Evolutionary conservation across 1,140 invertebrate species (phyloP), one percentile per base, ranked within the genome.

Genomic region (Chrysomallon squamiferum): DNA sequence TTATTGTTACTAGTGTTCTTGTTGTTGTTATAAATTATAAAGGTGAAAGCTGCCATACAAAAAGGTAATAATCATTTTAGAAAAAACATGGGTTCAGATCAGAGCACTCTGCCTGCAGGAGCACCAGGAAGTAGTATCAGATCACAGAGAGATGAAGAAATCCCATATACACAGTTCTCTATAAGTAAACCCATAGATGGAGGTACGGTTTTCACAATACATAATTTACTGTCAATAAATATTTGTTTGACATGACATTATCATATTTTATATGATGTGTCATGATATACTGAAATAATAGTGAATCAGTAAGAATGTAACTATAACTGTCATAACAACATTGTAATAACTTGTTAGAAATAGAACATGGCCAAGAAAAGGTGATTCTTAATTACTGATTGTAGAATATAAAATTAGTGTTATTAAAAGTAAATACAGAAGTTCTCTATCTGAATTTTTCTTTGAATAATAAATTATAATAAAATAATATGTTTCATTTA

Each of bases 121-220:
- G 78, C 74, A 15, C 78, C 80, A 20, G 78, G 75, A 6, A 79
- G 77, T 49, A 74, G 33, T 25, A 63, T 84, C 4, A 73, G 76
- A 49, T 84, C 81, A 22, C 83, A 84, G 65, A 64, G 83, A 68
- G 83, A 84, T 75, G 81, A 84, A 65, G 95, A 97, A 83, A 88
- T 97, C 64, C 95, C 95, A 0, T 98, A 97, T 78, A 95, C 97
- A 76, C 95, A 95, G 0, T 97, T 96, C 71, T 96, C 94, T 0
- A 93, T 95, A 1, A 95, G 95, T 81, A 88, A 93, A 69, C 94
- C 95, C 15, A 96, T 96, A 50, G 77, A 82, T 69, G 94, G 93
- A 73, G 73, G 78, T 77, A 64, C 49, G 35, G 27, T 38, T n/a
- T 3, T 41, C 9, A 27, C 6, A 35, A 15, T 22, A 18, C 0